A percentile compares a stretch with the other conserved stretches of the same genome.
These are phyloP conservation scores for Patella vulgata DNA, from an alignment of 1,140 invertebrate genomes.

Conservation along the genomic window DNA sequence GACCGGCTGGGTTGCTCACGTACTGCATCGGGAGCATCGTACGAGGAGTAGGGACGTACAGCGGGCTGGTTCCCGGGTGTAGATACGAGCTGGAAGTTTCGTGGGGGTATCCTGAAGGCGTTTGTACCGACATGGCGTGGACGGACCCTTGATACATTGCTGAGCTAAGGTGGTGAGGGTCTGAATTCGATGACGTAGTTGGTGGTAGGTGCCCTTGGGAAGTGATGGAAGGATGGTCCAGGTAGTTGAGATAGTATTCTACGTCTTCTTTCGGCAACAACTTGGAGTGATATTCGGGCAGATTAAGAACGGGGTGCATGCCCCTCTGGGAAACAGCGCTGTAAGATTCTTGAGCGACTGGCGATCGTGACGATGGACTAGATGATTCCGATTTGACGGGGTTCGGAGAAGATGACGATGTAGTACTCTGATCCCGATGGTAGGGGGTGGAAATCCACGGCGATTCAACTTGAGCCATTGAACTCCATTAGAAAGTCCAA, in stretches of 20 bases:
- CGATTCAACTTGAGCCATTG: too few relatives aligned
- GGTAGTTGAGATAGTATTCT: constrained; percentile 54
- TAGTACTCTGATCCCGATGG: too few relatives aligned
- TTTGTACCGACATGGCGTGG: constrained; percentile 41
- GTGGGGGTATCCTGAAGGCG: constrained; percentile 32
- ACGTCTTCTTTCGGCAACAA: constrained; percentile 55
- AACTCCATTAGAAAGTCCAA: too few relatives aligned
- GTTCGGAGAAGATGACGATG: too few relatives aligned
- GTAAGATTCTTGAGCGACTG: too few relatives aligned
- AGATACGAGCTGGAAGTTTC: constrained; percentile 45
- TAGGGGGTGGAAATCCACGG: too few relatives aligned
- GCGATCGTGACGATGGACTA: too few relatives aligned
- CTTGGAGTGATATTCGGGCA: too few relatives aligned
- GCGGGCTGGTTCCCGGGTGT: constrained; percentile 50
- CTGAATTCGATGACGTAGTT: constrained; percentile 4
- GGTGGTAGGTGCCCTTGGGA: constrained; percentile 5
- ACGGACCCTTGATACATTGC: constrained; percentile 53
- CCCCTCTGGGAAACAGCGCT: too few relatives aligned
- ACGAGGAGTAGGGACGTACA: constrained; percentile 62
- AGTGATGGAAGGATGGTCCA: constrained; percentile 38
- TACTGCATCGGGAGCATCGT: constrained; percentile 57
- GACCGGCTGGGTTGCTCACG: constrained; percentile 33
- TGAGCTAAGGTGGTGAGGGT: constrained; percentile 8
- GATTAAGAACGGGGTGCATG: too few relatives aligned
- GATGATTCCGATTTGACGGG: too few relatives aligned